These are phyloP conservation scores for Monoplex corrugatus DNA, from an alignment of 2,888 invertebrate genomes.

Conservation along the genomic window DNA sequence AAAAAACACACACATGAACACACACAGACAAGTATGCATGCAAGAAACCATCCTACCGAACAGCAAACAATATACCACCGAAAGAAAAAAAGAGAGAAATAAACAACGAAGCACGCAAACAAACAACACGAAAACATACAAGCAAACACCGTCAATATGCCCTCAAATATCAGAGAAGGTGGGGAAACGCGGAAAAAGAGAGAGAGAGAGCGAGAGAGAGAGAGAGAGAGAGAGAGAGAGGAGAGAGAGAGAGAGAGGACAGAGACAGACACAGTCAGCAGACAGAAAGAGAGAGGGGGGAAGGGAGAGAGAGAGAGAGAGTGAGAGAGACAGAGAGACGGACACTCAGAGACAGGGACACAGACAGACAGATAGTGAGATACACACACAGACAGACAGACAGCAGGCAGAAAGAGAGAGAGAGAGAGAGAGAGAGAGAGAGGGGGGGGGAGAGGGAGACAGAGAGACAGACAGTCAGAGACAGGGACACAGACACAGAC, in stretches of 20 bases:
- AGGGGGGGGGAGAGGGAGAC: background rate
- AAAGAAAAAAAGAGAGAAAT: too few species aligned
- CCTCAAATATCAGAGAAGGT: background rate
- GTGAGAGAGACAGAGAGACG: conserved; percentile 12
- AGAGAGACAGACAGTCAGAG: background rate
- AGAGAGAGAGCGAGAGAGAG: background rate
- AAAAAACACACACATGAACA: background rate
- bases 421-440: background rate
- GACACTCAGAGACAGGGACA: background rate
- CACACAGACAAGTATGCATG: too few species aligned
- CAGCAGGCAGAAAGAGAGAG: background rate
- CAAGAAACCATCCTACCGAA: too few species aligned
- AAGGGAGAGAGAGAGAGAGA: background rate
- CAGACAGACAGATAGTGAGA: background rate
- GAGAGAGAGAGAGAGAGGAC: conserved; percentile 15
- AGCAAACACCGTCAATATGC: background rate
- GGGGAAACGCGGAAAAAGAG: background rate
- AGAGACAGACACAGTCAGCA: background rate
- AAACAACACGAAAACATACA: background rate
- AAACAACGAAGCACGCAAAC: background rate
- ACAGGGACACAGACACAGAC: background rate
- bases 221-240: background rate
- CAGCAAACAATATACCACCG: too few species aligned
- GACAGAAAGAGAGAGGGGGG: background rate
- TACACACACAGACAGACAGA: background rate